phyloP scores from a whole-genome alignment of 2,113 vertebrate genomes.

The Lepisosteus osseus region DNA sequence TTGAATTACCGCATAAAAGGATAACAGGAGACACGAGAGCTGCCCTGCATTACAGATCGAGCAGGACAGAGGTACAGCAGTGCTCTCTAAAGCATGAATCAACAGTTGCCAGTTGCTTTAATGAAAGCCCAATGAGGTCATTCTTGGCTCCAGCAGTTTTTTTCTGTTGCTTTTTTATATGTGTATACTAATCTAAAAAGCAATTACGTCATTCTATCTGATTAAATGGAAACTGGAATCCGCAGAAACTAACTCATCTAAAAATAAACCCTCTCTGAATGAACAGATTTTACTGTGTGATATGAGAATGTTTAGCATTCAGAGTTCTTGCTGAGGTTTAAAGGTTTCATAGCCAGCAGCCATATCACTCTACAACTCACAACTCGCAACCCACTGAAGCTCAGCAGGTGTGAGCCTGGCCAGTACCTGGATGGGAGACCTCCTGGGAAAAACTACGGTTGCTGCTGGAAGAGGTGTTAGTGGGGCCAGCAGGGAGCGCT shows the following conservation, averaged over 20 bases:
- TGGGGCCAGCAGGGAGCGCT: too few species aligned
- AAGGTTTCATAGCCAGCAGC: background rate
- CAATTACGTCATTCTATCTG: constrained; percentile 16
- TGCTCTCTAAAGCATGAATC: background rate
- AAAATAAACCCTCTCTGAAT: constrained; percentile 4
- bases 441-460: too few species aligned
- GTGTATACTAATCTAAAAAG: constrained; percentile 7
- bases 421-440: too few species aligned
- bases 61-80: background rate
- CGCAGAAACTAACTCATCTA: background rate
- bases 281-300: background rate
- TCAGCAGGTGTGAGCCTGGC: too few species aligned
- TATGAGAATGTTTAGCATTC: background rate
- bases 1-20: background rate
- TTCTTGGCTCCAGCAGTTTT: constrained; percentile 2
- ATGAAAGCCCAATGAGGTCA: constrained; percentile 15
- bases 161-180: background rate
- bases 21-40: background rate
- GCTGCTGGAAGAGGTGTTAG: too few species aligned
- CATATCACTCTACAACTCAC: too few species aligned
- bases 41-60: background rate
- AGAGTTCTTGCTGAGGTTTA: constrained; percentile 1
- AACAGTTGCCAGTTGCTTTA: background rate
- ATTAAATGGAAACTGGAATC: constrained; percentile 4
- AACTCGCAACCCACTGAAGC: too few species aligned